Evolutionary conservation across 2,797 vertebrate species (phyloP), one percentile per base, ranked within the genome.

Genomic region (Megaceryle alcyon): DNA sequence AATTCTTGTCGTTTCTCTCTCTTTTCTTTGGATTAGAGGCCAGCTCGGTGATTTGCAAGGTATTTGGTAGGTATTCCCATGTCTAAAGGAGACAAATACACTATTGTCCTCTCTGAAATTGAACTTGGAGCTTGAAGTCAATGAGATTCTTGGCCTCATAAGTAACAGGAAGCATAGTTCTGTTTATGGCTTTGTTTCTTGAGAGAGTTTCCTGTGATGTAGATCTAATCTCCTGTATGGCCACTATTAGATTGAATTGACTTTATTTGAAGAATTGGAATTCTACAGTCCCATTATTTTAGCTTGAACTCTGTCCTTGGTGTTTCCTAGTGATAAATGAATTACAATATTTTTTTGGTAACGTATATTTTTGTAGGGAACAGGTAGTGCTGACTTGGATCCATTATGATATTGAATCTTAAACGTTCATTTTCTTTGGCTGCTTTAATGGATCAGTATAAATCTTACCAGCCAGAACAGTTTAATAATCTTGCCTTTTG

Each of bases 351-450:
- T 85, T 86, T 66, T 91, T 63, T 86, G 37, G 39, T 88, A 65
- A 59, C 21, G 31, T 71, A 66, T 89, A 39, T 82, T 86, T 82
- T 82, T 64, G 35, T 26, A 76, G 64, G 69, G 90, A 92, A 86
- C 66, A 81, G 76, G 82, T 76, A 92, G 64, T 97, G 75, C 95
- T 97, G 82, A 92, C 90, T 82, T 82, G 78, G 70, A 82, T 93
- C 82, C 94, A 93, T 81, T 95, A 96, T 64, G 68, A 84, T 95
- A 95, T 77, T 96, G 86, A 86, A 83, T 92, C 94, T 57, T 86
- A 68, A 88, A 90, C 1, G 21, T 95, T 96, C 46, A 60, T 73
- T 79, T 85, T n/a, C 90, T 80, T 53, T 13, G 37, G 29, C 88
- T 88, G 65, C 76, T 82, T 95, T 96, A 94, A 94, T 93, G 88